Percentiles rank a stretch among this genome's conserved stretches.
phyloP scores from a whole-genome alignment of 2,888 invertebrate species.

The Stomorhina lunata region DNA sequence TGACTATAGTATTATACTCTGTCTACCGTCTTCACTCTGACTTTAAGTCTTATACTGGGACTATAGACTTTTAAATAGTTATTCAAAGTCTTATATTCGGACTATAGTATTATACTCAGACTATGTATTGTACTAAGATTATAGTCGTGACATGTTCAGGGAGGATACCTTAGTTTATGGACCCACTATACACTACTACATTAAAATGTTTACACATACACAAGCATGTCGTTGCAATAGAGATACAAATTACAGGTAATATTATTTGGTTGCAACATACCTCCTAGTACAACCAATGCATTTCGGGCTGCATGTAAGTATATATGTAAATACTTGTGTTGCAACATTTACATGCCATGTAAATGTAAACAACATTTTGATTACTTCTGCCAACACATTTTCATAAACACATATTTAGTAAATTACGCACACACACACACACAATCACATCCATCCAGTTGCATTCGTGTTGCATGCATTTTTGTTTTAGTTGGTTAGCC shows the following conservation, averaged over 20 bases:
- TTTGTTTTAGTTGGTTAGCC: slow-evolving; percentile 64
- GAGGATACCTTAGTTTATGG: too few species aligned
- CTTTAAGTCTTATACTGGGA: too few species aligned
- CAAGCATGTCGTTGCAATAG: neutral
- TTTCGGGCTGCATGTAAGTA: neutral
- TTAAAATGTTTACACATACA: neutral
- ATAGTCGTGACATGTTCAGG: too few species aligned
- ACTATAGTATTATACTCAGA: too few species aligned
- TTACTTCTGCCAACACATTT: slow-evolving; percentile 41
- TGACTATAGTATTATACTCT: too few species aligned
- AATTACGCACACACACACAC: neutral
- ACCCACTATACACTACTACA: neutral
- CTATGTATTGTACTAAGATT: too few species aligned
- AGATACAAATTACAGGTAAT: slow-evolving; percentile 58
- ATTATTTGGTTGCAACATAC: slow-evolving; percentile 48
- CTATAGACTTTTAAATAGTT: too few species aligned
- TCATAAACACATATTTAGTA: slow-evolving; percentile 14
- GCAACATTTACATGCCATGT: slow-evolving; percentile 52
- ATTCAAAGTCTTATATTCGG: too few species aligned
- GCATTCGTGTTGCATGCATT: slow-evolving; percentile 28
- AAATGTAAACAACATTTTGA: slow-evolving; percentile 59
- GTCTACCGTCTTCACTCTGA: too few species aligned
- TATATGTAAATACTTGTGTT: slow-evolving; percentile 18
- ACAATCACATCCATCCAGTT: neutral
- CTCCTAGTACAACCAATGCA: slow-evolving; percentile 10